phyloP scores from a whole-genome alignment of 2,888 invertebrate species.

The Lasioglossum oenotherae region DNA sequence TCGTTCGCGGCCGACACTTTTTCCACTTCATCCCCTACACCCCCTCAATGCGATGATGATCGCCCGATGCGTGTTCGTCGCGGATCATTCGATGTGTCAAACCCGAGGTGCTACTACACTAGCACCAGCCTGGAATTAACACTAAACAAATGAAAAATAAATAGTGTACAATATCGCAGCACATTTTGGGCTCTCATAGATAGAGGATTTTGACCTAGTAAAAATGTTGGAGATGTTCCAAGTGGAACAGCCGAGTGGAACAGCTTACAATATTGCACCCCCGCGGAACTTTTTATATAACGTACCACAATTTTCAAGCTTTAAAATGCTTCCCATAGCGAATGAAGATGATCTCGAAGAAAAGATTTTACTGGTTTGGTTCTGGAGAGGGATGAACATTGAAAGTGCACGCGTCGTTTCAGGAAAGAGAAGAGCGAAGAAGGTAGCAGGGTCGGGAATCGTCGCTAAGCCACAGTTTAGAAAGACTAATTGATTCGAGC shows the following conservation, averaged over 20 bases:
- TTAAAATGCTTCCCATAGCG: neutral
- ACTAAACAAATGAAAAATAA: too few species aligned
- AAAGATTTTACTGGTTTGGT: neutral
- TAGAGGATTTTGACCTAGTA: neutral
- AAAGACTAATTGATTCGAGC: conserved; percentile 22
- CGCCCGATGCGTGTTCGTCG: neutral
- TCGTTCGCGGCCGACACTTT: conserved; percentile 29
- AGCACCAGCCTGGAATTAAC: too few species aligned
- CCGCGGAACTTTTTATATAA: neutral
- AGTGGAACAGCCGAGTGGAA: neutral
- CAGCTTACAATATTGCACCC: neutral
- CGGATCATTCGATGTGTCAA: neutral
- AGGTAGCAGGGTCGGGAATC: neutral
- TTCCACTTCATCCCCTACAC: neutral
- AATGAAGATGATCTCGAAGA: neutral
- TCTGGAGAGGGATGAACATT: neutral
- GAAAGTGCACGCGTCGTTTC: neutral
- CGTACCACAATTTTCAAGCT: neutral
- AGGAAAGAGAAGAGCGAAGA: neutral
- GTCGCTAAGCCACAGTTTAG: neutral
- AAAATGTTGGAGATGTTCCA: neutral
- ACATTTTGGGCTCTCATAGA: neutral
- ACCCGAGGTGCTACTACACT: too few species aligned
- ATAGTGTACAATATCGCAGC: too few species aligned
- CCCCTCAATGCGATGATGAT: neutral